These are phyloP conservation scores for Intellagama lesueurii DNA, from an alignment of 2,797 vertebrate species.

Conservation along the genomic window DNA sequence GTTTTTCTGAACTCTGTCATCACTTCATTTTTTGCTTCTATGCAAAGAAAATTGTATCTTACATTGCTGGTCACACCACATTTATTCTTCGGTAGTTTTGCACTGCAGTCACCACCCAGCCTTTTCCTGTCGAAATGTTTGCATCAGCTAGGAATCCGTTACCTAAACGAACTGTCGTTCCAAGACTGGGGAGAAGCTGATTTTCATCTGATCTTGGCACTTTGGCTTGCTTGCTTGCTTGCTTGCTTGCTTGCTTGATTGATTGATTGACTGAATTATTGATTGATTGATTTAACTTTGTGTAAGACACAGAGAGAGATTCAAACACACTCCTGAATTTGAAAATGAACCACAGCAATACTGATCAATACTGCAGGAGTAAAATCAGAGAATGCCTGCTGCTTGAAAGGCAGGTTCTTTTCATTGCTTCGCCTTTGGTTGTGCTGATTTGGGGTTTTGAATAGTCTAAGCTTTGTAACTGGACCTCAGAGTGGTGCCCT, in stretches of 20 bases:
- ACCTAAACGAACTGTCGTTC: slow-evolving; percentile 55
- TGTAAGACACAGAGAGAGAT: slow-evolving; percentile 12
- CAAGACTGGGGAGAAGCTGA: slow-evolving; percentile 45
- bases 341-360: not conserved
- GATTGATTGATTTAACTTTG: not conserved
- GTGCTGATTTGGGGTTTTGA: not conserved
- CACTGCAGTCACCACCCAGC: slow-evolving; percentile 60
- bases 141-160: slow-evolving; percentile 57
- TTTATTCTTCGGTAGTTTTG: slow-evolving; percentile 76
- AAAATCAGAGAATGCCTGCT: slow-evolving; percentile 11
- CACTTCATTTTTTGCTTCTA: slow-evolving; percentile 73
- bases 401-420: slow-evolving; percentile 9
- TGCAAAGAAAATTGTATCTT: slow-evolving; percentile 78
- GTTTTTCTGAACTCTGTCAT: slow-evolving; percentile 75
- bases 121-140: slow-evolving; percentile 76
- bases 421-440: not conserved
- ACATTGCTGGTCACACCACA: slow-evolving; percentile 75
- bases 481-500: not conserved
- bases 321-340: slow-evolving; percentile 46
- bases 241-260: no score
- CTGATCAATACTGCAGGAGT: slow-evolving; percentile 36
- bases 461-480: slow-evolving; percentile 12
- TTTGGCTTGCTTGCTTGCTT: slow-evolving; percentile 7
- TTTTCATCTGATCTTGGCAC: slow-evolving; percentile 21
- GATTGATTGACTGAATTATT: no score